These are phyloP conservation scores for Aricia artaxerxes DNA, from an alignment of 2,888 invertebrate species.

Conservation along the genomic window DNA sequence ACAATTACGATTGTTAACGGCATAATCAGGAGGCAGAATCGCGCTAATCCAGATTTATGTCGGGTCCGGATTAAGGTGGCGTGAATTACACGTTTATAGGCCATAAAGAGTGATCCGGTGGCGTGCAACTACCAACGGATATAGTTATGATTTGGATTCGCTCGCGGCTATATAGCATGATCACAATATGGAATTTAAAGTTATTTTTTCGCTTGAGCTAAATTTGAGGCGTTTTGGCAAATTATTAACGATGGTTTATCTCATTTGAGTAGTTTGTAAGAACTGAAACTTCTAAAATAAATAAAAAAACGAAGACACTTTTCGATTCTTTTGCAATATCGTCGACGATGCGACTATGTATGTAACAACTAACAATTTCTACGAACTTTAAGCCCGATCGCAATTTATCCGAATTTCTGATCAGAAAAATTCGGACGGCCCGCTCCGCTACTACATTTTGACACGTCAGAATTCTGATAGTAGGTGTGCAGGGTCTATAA, in stretches of 20 bases:
- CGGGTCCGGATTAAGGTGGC: slow-evolving; percentile 78
- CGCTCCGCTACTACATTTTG: no score
- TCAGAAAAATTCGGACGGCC: no score
- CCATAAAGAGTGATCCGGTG: slow-evolving; percentile 80
- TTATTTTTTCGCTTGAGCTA: not conserved
- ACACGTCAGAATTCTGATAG: no score
- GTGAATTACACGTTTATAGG: slow-evolving; percentile 80
- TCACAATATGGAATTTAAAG: not conserved
- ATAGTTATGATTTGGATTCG: slow-evolving; percentile 70
- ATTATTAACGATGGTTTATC: no score
- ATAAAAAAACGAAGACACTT: not conserved
- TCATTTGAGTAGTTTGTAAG: no score
- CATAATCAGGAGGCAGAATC: slow-evolving; percentile 76
- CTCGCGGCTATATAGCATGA: slow-evolving; percentile 30
- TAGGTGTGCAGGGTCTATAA: no score
- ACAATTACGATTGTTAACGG: slow-evolving; percentile 79
- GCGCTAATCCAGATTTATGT: slow-evolving; percentile 79
- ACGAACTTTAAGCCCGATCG: no score
- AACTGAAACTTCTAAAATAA: no score
- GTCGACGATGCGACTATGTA: not conserved
- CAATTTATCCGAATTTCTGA: no score
- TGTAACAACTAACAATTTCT: no score
- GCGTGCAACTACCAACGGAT: slow-evolving; percentile 70
- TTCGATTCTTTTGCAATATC: not conserved
- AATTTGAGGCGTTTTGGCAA: no score